phyloP scores from a whole-genome alignment of 2,797 vertebrate species.

The Tenualosa thibaudeaui region DNA sequence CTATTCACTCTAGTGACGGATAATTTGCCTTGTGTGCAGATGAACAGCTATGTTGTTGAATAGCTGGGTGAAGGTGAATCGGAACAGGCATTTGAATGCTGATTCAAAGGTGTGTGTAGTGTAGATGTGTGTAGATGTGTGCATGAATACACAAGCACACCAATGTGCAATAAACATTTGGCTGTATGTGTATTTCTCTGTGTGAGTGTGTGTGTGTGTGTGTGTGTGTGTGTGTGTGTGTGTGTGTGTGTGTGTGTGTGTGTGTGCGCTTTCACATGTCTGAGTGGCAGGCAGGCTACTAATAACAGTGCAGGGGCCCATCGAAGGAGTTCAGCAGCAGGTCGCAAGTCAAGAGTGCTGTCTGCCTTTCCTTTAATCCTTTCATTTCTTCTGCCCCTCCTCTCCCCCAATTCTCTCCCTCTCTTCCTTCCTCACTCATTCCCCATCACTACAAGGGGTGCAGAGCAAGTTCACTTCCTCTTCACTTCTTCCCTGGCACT shows the following conservation, averaged over 20 bases:
- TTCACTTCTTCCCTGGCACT: neutral
- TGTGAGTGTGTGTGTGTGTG: conserved; percentile 3
- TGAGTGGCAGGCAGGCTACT: neutral
- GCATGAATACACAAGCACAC: neutral
- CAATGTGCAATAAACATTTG: neutral
- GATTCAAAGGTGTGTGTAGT: neutral
- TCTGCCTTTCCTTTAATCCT: neutral
- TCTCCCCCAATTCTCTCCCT: neutral
- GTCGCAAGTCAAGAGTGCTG: conserved; percentile 11
- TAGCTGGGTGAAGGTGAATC: neutral
- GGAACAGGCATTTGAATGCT: neutral
- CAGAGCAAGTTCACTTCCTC: neutral
- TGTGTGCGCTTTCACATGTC: neutral
- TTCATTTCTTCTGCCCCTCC: neutral
- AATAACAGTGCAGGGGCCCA: neutral
- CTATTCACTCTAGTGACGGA: neutral
- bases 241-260: conserved; percentile 15
- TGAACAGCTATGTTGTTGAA: neutral
- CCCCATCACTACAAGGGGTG: neutral
- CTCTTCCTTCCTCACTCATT: neutral
- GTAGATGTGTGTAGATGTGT: neutral
- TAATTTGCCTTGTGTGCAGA: neutral
- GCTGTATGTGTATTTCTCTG: neutral
- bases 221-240: neutral
- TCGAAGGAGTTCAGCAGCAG: conserved; percentile 23